Conservation (phyloP, 1,140 invertebrate species). For the Sesamia nonagrioides region DNA sequence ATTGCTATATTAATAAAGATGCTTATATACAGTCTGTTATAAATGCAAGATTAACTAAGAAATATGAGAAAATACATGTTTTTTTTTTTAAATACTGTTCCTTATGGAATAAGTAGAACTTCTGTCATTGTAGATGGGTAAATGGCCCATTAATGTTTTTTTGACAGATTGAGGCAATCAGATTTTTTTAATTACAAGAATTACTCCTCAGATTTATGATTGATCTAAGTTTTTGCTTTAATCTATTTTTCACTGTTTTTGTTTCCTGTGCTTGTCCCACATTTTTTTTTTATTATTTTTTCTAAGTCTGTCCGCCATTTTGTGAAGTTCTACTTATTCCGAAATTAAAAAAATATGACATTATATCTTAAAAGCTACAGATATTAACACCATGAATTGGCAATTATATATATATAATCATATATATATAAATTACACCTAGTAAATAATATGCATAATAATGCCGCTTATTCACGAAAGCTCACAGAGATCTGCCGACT, state of each 20-base stretch:
- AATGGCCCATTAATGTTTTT: too few relatives aligned
- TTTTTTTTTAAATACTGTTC: neutral
- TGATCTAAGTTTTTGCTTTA: too few relatives aligned
- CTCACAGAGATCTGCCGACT: conserved; percentile 12
- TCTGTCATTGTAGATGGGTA: neutral
- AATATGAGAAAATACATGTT: neutral
- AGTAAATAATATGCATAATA: conserved; percentile 14
- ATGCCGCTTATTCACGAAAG: conserved; percentile 8
- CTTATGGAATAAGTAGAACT: conserved; percentile 12
- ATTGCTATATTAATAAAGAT: neutral
- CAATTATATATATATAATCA: neutral
- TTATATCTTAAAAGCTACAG: conserved; percentile 17
- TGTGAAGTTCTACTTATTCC: neutral
- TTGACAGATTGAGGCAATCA: too few relatives aligned
- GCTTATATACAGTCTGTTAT: conserved; percentile 19
- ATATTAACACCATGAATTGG: conserved; percentile 19
- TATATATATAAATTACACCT: conserved; percentile 15
- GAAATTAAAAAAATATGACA: neutral
- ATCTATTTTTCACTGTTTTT: too few relatives aligned
- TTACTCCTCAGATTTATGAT: too few relatives aligned
- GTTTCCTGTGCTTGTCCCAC: too few relatives aligned
- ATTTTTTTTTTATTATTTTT: too few relatives aligned
- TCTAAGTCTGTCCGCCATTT: too few relatives aligned
- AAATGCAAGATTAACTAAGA: conserved; percentile 3
- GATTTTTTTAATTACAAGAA: too few relatives aligned